Evolutionary conservation across 2,888 invertebrate species (phyloP).

Genomic region (Brenthis hecate): DNA sequence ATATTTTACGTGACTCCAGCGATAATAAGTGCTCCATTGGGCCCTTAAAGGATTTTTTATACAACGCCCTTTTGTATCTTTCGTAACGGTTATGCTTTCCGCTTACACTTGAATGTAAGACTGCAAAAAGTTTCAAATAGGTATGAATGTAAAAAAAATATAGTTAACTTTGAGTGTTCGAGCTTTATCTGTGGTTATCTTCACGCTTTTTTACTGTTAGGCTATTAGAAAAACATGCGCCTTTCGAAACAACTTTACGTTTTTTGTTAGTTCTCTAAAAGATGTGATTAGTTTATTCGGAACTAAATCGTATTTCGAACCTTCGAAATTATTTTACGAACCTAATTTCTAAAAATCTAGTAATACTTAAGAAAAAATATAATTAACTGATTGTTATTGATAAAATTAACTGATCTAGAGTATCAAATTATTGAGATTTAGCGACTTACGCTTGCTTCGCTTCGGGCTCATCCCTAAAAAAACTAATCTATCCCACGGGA

Average conservation of each 20-base stretch:
- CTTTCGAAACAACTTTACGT: conserved; percentile 26
- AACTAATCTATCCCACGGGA: no score
- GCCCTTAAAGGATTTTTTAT: conserved; percentile 55
- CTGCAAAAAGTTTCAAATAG: conserved; percentile 33
- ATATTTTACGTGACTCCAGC: conserved; percentile 77
- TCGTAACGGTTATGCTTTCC: conserved; percentile 69
- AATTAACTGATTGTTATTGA: no score
- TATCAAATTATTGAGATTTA: no score
- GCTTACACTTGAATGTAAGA: conserved; percentile 57
- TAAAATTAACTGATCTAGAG: no score
- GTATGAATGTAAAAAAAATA: conserved; percentile 19
- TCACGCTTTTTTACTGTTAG: conserved; percentile 32
- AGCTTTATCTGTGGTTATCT: conserved; percentile 24
- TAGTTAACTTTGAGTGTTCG: conserved; percentile 13
- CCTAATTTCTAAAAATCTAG: no score
- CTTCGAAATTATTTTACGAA: background rate
- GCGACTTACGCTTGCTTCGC: no score
- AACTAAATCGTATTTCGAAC: conserved; percentile 1
- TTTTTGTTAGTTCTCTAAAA: conserved; percentile 14
- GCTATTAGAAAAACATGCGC: conserved; percentile 24
- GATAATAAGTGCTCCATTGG: conserved; percentile 60
- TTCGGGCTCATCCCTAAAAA: no score
- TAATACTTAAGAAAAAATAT: no score
- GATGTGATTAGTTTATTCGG: conserved; percentile 1
- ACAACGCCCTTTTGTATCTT: conserved; percentile 64